Evolutionary conservation across 2,888 invertebrate genomes (phyloP).

Genomic region (Pterostichus niger): DNA sequence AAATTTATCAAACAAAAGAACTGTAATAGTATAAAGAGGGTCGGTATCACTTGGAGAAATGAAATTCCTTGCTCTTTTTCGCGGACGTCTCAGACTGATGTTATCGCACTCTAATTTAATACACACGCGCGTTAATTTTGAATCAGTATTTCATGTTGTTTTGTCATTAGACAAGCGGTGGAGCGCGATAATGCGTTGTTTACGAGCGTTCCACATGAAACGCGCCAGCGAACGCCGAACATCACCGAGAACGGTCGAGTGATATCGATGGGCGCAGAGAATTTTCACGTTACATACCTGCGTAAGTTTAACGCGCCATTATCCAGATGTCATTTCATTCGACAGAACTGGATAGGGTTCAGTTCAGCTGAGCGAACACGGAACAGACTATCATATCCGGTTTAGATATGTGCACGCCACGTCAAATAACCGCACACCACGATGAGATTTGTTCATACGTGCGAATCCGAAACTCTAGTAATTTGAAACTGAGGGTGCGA

Average conservation of each 20-base stretch:
- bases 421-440: constrained; percentile 24
- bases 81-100: constrained; percentile 28
- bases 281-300: constrained; percentile 44
- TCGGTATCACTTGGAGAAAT: neutral
- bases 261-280: neutral
- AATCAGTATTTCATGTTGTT: constrained; percentile 64
- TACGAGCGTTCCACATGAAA: constrained; percentile 61
- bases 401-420: constrained; percentile 19
- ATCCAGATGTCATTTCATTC: constrained; percentile 53
- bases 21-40: neutral
- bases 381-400: constrained; percentile 47
- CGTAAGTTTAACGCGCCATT: constrained; percentile 56
- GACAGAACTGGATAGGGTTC: constrained; percentile 30
- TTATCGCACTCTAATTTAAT: constrained; percentile 56
- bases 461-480: neutral
- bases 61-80: constrained; percentile 40
- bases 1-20: constrained; percentile 15
- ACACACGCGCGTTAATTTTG: constrained; percentile 52
- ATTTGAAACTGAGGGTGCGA: constrained; percentile 8
- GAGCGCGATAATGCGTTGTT: constrained; percentile 63
- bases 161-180: constrained; percentile 62
- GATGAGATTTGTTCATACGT: constrained; percentile 23
- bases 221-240: constrained; percentile 15
- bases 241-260: constrained; percentile 6
- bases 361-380: constrained; percentile 45